A percentile compares a stretch with the other conserved stretches of the same genome.
These are phyloP conservation scores for Pachyrhynchus sulphureomaculatus DNA, from an alignment of 1,140 invertebrate species.

Conservation along the genomic window DNA sequence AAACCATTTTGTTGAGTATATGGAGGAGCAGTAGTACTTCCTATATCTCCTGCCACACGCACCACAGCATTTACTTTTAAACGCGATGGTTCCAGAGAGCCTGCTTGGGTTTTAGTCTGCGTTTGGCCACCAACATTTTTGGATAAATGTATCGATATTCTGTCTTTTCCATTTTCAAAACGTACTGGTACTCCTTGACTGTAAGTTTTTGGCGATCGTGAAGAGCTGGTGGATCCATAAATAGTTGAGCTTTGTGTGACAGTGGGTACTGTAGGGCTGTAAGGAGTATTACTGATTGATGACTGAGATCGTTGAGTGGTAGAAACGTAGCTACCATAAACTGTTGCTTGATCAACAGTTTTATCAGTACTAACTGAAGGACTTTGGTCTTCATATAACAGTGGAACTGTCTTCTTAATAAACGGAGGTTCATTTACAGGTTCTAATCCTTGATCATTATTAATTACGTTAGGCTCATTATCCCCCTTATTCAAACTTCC, in stretches of 20 bases:
- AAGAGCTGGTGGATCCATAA: background rate
- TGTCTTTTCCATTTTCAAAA: constrained; percentile 27
- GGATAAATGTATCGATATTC: constrained; percentile 28
- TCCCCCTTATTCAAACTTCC: constrained; percentile 16
- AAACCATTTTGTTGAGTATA: constrained; percentile 22
- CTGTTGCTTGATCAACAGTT: constrained; percentile 29
- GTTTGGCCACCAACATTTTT: constrained; percentile 27
- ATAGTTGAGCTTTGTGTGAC: constrained; percentile 5
- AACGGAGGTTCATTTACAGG: constrained; percentile 30
- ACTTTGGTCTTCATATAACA: constrained; percentile 5
- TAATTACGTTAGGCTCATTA: background rate
- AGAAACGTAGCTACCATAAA: constrained; percentile 33
- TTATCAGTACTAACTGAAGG: constrained; percentile 10
- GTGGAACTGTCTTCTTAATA: constrained; percentile 20
- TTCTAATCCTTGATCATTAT: background rate
- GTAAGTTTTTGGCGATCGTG: background rate
- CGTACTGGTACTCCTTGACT: constrained; percentile 22
- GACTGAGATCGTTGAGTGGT: background rate
- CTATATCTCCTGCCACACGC: background rate
- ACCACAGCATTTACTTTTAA: constrained; percentile 8
- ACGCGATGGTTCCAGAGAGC: background rate
- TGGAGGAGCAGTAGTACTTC: background rate
- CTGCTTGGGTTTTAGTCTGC: background rate
- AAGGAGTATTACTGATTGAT: background rate
- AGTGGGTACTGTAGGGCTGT: constrained; percentile 26